Base-by-base conservation (phyloP, 2,113 vertebrate species). In the Thinocorus orbignyianus region DNA sequence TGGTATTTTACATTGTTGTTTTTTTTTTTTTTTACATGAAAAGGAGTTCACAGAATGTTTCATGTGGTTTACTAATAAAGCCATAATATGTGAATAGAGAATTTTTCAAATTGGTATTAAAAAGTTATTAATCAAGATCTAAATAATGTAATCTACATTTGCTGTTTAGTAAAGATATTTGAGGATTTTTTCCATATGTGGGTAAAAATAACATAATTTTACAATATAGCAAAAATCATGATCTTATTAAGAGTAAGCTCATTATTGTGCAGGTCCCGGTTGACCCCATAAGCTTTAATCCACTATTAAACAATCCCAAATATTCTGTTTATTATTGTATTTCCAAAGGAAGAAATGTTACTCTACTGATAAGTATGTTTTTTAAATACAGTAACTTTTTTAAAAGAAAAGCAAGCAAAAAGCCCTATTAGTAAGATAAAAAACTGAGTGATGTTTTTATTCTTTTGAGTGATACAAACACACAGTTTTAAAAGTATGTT, bases 401-500 rank as follows among this genome's bases (percentile, higher is more conserved):
- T 69, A 84, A 78, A 39, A 5, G 46, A 69, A 42, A 64, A 60
- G 1, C 12, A 78, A 68, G 49, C 10, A 82, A 81, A 64, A 20
- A 8, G 5, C 0, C 7, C 2, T 62, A 28, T 49, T 49, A 58
- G 1, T 37, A 55, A 39, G 5, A 86, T 4, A 16, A 73, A 69
- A 69, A 31, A 17, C 17, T 11, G 3, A 86, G 0, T 64, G 13
- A 72, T 2, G 2, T 1, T 28, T 78, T 86, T 52, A 42, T 35
- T 62, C 4, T 26, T 19, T 39, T n/a, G 33, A 68, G 12, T 48
- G 24, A n/a, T 7, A 28, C 4, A 90, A 66, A 22, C 1, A n/a
- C 10, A n/a, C 8, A 35, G 0, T 8, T 48, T 81, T 51, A 60
- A 76, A 68, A 7, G 6, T 55, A 20, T 2, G 0, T 12, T 7